A percentile compares a stretch with the other conserved stretches of the same genome.
These are phyloP conservation scores for Cryptosula pallasiana DNA, from an alignment of 2,888 invertebrate genomes.

Conservation along the genomic window DNA sequence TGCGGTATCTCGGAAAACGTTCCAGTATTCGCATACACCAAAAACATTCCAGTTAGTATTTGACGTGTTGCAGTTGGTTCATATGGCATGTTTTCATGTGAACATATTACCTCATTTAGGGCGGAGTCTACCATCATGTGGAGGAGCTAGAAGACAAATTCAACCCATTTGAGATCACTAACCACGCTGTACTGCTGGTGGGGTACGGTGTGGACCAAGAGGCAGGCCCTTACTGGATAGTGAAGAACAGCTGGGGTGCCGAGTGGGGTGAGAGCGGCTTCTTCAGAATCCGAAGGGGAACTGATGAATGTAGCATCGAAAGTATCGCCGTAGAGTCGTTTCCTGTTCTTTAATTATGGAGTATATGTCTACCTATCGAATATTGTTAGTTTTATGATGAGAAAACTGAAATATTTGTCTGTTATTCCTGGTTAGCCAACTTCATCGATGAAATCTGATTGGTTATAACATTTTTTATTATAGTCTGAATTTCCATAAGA, in stretches of 20 bases:
- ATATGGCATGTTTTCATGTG: constrained; percentile 47
- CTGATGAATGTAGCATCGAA: constrained; percentile 51
- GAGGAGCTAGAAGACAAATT: constrained; percentile 45
- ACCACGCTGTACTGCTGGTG: constrained; percentile 56
- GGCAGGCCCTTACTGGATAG: constrained; percentile 50
- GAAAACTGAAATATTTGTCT: no score
- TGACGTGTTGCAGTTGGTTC: no score
- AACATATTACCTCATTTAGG: no score
- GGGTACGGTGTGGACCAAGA: constrained; percentile 54
- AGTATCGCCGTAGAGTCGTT: constrained; percentile 49
- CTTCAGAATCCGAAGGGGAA: constrained; percentile 50
- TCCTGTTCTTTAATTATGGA: constrained; percentile 33
- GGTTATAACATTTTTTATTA: no score
- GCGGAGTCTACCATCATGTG: constrained; percentile 56
- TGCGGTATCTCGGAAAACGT: no score
- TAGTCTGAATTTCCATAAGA: no score
- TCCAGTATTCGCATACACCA: no score
- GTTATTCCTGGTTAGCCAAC: no score
- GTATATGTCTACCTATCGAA: no score
- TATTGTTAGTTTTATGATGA: no score
- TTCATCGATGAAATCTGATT: no score
- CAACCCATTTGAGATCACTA: constrained; percentile 55
- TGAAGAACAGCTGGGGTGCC: constrained; percentile 53
- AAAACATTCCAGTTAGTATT: no score
- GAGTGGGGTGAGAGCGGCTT: constrained; percentile 50